Evolutionary conservation across 92 coral and sea anemone genomes (phyloP).

Genomic region (Micromussa lordhowensis): DNA sequence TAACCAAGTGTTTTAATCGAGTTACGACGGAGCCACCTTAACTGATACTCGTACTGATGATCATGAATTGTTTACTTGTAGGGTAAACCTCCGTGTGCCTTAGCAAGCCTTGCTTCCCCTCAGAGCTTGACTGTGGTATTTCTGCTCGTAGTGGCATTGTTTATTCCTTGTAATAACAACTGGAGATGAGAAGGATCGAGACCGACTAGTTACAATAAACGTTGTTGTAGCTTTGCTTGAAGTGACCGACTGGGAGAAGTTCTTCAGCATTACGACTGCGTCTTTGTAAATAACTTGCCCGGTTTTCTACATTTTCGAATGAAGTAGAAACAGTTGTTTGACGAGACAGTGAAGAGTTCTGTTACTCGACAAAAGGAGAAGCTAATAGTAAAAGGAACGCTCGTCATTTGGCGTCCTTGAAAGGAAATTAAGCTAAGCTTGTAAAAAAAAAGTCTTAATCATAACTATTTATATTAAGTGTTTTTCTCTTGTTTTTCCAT

Average conservation of each 20-base stretch:
- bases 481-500: neutral
- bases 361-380: neutral
- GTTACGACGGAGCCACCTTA: too few species aligned
- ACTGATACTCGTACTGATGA: neutral
- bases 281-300: neutral
- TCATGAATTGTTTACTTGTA: neutral
- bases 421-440: neutral
- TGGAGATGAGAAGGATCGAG: constrained; percentile 13
- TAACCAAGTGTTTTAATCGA: too few species aligned
- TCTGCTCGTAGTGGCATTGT: neutral
- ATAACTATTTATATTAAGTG: neutral
- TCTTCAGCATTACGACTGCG: neutral
- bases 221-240: neutral
- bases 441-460: neutral
- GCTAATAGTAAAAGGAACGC: neutral
- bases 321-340: neutral
- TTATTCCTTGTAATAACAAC: neutral
- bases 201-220: neutral
- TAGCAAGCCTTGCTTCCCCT: constrained; percentile 36
- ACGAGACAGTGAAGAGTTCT: neutral
- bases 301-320: constrained; percentile 9
- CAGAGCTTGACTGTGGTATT: neutral
- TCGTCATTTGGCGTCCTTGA: neutral
- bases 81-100: constrained; percentile 52
- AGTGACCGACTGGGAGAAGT: neutral